Evolutionary conservation across 2,888 invertebrate species (phyloP), one percentile per base, ranked within the genome.

Genomic region (Parthenolecanium corni): DNA sequence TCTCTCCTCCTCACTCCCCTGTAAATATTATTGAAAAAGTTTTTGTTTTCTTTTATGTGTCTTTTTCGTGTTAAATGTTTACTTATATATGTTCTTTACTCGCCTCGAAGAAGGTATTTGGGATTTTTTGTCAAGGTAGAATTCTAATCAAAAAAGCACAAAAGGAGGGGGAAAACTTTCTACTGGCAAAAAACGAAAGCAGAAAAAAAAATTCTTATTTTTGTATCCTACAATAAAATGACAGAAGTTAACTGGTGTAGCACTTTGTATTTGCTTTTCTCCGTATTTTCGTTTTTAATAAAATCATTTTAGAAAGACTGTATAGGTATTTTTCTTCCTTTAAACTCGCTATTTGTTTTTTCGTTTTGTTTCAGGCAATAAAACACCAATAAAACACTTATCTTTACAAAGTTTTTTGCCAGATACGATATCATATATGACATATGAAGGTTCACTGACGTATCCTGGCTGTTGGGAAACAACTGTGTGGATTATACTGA

Each of bases 401-500:
- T 90, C 91, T 25, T 79, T 95, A 69, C 83, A 85, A 70, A 85
- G 85, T 63, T 77, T 96, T 63, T 80, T 97, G 70, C 96, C 97
- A 67, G 85, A 86, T 72, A 96, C 93, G 49, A 84, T 86, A 70
- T 87, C 90, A 73, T 98, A 93, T 77, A 89, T 98, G 78, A 97
- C 97, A 31, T 98, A 96, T 75, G 95, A 96, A 73, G 96, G 96
- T 23, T 95, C 95, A 68, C 88, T 94, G 69, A 96, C 97, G 63
- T 92, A 92, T 76, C 97, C 97, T 9, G 92, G 95, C 54, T 98
- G 97, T 76, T 92, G 95, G 87, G 97, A 98, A 77, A 96, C 96
- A n/a, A 92, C 95, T 42, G 92, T 95, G 65, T 98, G 97, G 97
- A 85, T 97, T 72, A 89, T 98, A 71, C 84, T 94, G 75, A 97